These are phyloP conservation scores for Cathartes aura DNA, from an alignment of 2,113 vertebrate genomes.

Conservation along the genomic window DNA sequence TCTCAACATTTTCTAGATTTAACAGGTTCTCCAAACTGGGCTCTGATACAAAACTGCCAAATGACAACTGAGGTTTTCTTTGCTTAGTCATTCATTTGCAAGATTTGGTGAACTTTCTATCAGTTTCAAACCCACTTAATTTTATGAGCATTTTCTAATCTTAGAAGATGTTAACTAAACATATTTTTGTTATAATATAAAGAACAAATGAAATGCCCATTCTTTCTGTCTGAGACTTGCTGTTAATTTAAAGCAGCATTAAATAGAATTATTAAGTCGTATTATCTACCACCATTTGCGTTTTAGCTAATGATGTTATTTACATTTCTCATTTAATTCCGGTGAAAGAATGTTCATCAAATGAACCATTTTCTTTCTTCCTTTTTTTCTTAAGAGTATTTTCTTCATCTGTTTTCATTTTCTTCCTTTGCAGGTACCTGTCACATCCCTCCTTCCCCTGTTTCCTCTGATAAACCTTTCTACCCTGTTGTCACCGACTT, in stretches of 20 bases:
- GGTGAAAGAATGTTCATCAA: background rate
- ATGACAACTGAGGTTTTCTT: background rate
- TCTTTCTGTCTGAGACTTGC: background rate
- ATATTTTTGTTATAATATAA: background rate
- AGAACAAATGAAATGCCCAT: background rate
- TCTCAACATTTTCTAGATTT: background rate
- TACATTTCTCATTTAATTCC: background rate
- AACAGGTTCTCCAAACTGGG: background rate
- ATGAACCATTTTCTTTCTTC: background rate
- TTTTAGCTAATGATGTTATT: background rate
- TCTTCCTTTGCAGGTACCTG: background rate
- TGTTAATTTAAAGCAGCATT: background rate
- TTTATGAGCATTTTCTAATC: background rate
- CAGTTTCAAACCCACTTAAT: background rate
- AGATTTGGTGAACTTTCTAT: background rate
- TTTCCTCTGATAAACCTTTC: constrained; percentile 4
- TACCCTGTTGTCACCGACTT: background rate
- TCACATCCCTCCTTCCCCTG: background rate
- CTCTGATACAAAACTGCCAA: background rate
- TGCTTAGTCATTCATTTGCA: background rate
- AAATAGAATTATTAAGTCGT: background rate
- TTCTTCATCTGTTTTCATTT: background rate
- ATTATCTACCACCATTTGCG: background rate
- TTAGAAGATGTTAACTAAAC: background rate
- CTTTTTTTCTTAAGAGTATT: background rate